Evolutionary conservation across 1,140 invertebrate genomes (phyloP).

Genomic region (Phortica variegata): DNA sequence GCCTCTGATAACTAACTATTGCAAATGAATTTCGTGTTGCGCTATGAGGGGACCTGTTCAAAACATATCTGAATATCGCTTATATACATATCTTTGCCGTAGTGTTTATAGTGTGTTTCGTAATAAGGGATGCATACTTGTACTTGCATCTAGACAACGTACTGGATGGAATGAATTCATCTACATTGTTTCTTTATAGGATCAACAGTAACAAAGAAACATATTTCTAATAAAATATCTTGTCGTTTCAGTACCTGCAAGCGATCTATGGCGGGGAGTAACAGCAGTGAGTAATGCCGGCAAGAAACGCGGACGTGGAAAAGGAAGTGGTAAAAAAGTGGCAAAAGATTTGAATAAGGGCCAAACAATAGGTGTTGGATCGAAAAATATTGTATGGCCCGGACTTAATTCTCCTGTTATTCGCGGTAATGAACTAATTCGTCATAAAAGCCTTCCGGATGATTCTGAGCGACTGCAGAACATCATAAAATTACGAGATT

Average conservation of each 20-base stretch:
- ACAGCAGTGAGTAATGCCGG: constrained; percentile 95
- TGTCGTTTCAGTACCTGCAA: constrained; percentile 72
- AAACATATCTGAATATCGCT: too few relatives aligned
- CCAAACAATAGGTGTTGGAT: constrained; percentile 85
- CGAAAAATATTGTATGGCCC: constrained; percentile 85
- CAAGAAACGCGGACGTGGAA: constrained; percentile 89
- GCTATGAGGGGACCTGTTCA: too few relatives aligned
- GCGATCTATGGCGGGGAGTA: constrained; percentile 90
- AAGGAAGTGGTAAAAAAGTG: constrained; percentile 69
- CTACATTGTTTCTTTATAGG: too few relatives aligned
- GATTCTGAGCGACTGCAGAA: constrained; percentile 72
- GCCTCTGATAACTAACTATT: too few relatives aligned
- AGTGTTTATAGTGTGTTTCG: too few relatives aligned
- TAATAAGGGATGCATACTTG: too few relatives aligned
- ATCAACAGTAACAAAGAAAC: neutral
- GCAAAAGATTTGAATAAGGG: constrained; percentile 87
- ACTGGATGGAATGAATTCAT: too few relatives aligned
- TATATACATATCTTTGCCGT: too few relatives aligned
- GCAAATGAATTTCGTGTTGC: too few relatives aligned
- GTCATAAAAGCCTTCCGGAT: constrained; percentile 69
- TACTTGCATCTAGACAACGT: too few relatives aligned
- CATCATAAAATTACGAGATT: constrained; percentile 71
- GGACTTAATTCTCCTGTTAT: constrained; percentile 84
- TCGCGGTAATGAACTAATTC: constrained; percentile 72
- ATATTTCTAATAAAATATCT: neutral